These are phyloP conservation scores for Harmothoe impar DNA, from an alignment of 2,888 invertebrate genomes.

Conservation along the genomic window DNA sequence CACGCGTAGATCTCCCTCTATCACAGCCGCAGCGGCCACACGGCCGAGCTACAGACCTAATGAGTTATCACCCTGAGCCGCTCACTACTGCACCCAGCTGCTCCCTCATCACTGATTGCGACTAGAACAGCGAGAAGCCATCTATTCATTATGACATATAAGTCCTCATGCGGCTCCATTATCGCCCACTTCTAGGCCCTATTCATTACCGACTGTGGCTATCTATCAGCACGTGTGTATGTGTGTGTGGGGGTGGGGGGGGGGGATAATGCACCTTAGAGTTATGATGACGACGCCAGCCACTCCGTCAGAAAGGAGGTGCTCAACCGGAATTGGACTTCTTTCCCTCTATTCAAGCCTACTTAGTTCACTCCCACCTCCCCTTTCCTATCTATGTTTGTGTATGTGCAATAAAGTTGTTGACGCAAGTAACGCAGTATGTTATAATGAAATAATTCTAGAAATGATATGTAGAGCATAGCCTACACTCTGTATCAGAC, in stretches of 20 bases:
- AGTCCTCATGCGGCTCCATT: not conserved
- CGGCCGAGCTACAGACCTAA: slow-evolving; percentile 6
- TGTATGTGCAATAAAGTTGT: too few species aligned
- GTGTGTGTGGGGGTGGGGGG: too few species aligned
- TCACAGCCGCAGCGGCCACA: not conserved
- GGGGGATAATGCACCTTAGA: not conserved
- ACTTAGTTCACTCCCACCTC: too few species aligned
- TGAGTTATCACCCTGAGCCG: slow-evolving; percentile 18
- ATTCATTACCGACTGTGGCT: slow-evolving; percentile 16
- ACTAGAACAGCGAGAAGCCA: slow-evolving; percentile 22
- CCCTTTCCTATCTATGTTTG: too few species aligned
- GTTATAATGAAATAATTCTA: too few species aligned
- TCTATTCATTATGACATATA: slow-evolving; percentile 53
- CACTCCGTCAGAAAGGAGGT: not conserved
- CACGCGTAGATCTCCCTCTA: slow-evolving; percentile 47
- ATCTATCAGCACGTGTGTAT: slow-evolving; percentile 35
- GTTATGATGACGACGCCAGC: not conserved
- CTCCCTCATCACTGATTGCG: slow-evolving; percentile 36
- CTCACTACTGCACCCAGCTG: not conserved
- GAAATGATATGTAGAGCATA: too few species aligned
- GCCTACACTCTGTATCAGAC: too few species aligned
- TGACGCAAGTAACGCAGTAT: too few species aligned
- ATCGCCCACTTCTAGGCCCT: not conserved
- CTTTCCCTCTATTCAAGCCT: too few species aligned
- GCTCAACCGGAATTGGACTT: not conserved